Conservation (phyloP, 1,140 invertebrate genomes). For the Drosophila lacteicornis region DNA sequence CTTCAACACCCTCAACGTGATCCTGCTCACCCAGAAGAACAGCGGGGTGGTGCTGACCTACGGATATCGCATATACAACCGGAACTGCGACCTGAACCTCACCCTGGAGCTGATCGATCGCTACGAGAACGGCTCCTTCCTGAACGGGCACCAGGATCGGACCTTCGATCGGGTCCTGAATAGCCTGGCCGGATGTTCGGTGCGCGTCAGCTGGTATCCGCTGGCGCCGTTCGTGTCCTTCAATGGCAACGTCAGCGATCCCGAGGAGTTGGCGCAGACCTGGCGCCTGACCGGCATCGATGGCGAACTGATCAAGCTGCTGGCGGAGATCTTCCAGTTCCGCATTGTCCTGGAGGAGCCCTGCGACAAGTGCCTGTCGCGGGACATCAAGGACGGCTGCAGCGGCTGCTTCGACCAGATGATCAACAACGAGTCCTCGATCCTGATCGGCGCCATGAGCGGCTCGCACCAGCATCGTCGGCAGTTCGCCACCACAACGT, state of each 20-base stretch:
- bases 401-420: conserved; percentile 55
- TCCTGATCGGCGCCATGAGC: conserved; percentile 65
- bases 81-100: conserved; percentile 25
- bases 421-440: conserved; percentile 21
- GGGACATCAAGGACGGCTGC: conserved; percentile 12
- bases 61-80: conserved; percentile 43
- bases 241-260: conserved; percentile 36
- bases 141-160: not conserved
- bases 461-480: conserved; percentile 53
- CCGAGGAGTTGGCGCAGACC: conserved; percentile 20
- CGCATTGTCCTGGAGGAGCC: conserved; percentile 47
- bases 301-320: conserved; percentile 56
- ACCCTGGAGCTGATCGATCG: conserved; percentile 32
- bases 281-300: conserved; percentile 60
- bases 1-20: conserved; percentile 54
- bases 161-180: conserved; percentile 39
- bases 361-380: conserved; percentile 32
- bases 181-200: conserved; percentile 48
- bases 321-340: conserved; percentile 53
- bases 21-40: conserved; percentile 43
- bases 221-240: conserved; percentile 57
- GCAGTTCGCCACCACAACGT: conserved; percentile 42
- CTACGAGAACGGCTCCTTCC: conserved; percentile 27
- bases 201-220: conserved; percentile 59
- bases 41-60: conserved; percentile 40